These are phyloP conservation scores for Lasiommata megera DNA, from an alignment of 2,888 invertebrate genomes.

Conservation along the genomic window DNA sequence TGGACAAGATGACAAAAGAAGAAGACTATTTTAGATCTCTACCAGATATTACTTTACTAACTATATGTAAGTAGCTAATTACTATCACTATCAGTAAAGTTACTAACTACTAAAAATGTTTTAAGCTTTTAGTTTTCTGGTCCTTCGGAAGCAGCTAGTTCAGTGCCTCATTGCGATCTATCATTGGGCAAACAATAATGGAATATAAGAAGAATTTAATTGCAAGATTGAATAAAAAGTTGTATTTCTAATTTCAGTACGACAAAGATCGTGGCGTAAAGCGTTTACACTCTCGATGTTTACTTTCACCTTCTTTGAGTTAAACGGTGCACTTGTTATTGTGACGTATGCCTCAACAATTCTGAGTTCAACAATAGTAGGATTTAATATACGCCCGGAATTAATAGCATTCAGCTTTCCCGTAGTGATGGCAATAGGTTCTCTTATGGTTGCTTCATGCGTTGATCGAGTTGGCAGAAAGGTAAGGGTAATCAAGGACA, in stretches of 20 bases:
- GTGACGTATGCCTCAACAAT: conserved; percentile 45
- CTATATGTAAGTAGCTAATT: conserved; percentile 51
- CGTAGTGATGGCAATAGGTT: conserved; percentile 43
- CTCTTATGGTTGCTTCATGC: conserved; percentile 38
- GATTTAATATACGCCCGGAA: conserved; percentile 39
- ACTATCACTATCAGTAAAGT: background rate
- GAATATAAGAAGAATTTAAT: background rate
- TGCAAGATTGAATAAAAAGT: background rate
- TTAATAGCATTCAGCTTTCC: conserved; percentile 47
- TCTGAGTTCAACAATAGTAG: conserved; percentile 39
- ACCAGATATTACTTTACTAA: conserved; percentile 46
- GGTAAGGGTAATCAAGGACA: conserved; percentile 8
- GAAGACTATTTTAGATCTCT: conserved; percentile 47
- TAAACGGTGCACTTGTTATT: conserved; percentile 45
- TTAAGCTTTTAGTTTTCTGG: too few species aligned
- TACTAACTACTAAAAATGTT: too few species aligned
- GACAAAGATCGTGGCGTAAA: conserved; percentile 45
- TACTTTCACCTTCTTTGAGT: conserved; percentile 37
- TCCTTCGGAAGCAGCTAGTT: too few species aligned
- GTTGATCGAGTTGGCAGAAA: conserved; percentile 34
- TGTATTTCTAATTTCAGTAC: conserved; percentile 37
- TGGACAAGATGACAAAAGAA: conserved; percentile 51
- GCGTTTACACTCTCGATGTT: conserved; percentile 40
- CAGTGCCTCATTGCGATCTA: too few species aligned
- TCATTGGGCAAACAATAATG: too few species aligned